Evolutionary conservation across 2,888 invertebrate species (phyloP), one percentile per base, ranked within the genome.

Genomic region (Ormyrus rosae): DNA sequence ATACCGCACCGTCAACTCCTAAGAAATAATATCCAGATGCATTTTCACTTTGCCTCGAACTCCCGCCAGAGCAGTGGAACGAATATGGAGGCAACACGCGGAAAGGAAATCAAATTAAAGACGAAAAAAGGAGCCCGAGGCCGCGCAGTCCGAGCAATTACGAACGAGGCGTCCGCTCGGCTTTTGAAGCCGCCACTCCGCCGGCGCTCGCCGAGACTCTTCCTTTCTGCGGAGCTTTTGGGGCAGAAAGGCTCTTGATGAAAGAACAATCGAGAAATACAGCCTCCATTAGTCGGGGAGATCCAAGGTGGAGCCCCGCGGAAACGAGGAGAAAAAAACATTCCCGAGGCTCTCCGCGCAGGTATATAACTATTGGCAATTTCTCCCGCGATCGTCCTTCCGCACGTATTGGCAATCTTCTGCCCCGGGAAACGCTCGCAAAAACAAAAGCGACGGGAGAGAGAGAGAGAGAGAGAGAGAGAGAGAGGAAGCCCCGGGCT

Each of bases 161-260:
- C 19, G 64, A 19, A 6, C 8, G 51, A 11, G 8, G 51, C 67
- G 6, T 67, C 51, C 34, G 34, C 34, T 34, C 34, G 34, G 34
- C 34, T 34, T 34, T 34, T 2, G 34, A 34, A 34, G 34, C 34
- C 34, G 34, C 34, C 34, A 34, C 34, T 34, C 34, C 34, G 34
- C 34, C 34, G 34, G 34, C 34, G 34, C 34, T 34, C 34, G 19
- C 34, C 34, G 34, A 34, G 34, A 34, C 34, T 34, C 45, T 45
- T 72, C 51, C 51, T 63, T 63, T 72, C 34, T 72, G 51, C 45
- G 6, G 19, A 9, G 51, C 34, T 64, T 73, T 73, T 61, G 56
- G 73, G 56, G 55, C 55, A 73, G 69, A 77, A 64, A 61, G 50
- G 58, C 51, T 19, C 50, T 71, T 65, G 71, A 78, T 50, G 78